Conservation (phyloP, 2,113 vertebrate genomes). For the Gymnocephalus cernua region DNA sequence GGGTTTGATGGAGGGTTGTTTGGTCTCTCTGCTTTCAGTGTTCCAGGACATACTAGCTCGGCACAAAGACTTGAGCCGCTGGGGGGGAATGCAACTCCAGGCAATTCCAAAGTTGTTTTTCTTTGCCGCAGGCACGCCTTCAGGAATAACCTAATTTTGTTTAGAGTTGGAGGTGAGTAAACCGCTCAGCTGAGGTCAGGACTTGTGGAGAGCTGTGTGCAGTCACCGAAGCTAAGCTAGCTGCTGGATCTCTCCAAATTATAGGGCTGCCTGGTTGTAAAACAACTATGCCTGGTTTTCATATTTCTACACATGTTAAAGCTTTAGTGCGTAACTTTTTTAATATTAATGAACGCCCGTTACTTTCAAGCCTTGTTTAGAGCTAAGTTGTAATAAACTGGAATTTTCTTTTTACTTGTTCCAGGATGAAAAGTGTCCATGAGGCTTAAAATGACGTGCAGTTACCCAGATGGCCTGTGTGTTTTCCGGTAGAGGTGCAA, state of each 20-base stretch:
- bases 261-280: not conserved
- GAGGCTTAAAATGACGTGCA: constrained; percentile 21
- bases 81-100: not conserved
- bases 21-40: not conserved
- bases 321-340: too few species aligned
- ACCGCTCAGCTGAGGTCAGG: not conserved
- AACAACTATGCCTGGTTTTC: not conserved
- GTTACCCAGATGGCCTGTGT: constrained; percentile 66
- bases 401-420: not conserved
- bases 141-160: constrained; percentile 4
- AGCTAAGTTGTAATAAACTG: not conserved
- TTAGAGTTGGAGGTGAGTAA: not conserved
- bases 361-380: too few species aligned
- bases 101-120: not conserved
- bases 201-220: not conserved
- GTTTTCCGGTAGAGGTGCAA: constrained; percentile 60
- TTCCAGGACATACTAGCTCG: not conserved
- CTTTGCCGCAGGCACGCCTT: not conserved
- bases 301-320: not conserved
- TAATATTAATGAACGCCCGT: too few species aligned
- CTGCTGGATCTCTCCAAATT: not conserved
- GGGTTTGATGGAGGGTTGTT: not conserved
- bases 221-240: not conserved
- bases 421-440: not conserved
- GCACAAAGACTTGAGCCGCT: not conserved